phyloP scores from a whole-genome alignment of 2,797 vertebrate species.

The Diplodus sargus region DNA sequence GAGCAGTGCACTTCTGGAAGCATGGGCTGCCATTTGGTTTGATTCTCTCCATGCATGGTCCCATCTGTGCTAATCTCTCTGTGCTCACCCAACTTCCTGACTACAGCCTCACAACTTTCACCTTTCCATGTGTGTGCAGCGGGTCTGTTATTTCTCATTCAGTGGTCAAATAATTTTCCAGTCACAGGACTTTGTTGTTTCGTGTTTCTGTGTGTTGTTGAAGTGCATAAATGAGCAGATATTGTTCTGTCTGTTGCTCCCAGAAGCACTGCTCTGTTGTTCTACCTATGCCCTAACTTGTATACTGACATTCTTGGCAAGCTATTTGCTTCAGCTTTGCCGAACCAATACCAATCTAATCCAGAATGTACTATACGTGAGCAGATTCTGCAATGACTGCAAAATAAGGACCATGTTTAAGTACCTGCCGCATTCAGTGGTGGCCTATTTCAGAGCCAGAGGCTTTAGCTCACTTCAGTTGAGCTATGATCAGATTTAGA shows the following conservation, averaged over 20 bases:
- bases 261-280: background rate
- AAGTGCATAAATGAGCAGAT: background rate
- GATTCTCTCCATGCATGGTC: constrained; percentile 37
- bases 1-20: constrained; percentile 29
- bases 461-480: background rate
- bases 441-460: background rate
- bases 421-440: background rate
- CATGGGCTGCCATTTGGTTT: constrained; percentile 53
- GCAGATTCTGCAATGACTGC: background rate
- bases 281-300: background rate
- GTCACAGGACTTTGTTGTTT: constrained; percentile 9
- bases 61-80: constrained; percentile 60
- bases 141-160: constrained; percentile 30
- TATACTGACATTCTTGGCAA: background rate
- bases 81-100: constrained; percentile 34
- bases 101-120: constrained; percentile 21
- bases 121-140: constrained; percentile 20
- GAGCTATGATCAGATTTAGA: too few relatives aligned
- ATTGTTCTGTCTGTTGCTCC: background rate
- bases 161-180: constrained; percentile 1
- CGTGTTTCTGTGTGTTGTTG: background rate
- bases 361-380: background rate
- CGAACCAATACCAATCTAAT: background rate
- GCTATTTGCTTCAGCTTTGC: constrained; percentile 1
- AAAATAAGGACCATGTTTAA: background rate